Percentiles rank a stretch among this genome's conserved stretches.
phyloP scores from a whole-genome alignment of 2,113 vertebrate species.

The Pteropus alecto region DNA sequence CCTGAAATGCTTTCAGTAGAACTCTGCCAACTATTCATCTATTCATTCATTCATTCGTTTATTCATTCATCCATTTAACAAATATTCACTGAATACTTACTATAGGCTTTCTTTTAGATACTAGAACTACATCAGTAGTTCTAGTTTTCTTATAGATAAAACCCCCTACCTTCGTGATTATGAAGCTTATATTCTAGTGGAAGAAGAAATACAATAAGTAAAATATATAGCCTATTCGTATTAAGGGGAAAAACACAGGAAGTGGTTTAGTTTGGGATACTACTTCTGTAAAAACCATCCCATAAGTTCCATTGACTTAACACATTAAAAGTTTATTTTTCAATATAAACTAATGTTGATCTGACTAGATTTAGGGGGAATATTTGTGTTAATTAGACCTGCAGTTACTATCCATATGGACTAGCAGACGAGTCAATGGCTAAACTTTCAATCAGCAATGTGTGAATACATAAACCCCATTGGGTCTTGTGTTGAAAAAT shows the following conservation, averaged over 20 bases:
- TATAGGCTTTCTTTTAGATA: background rate
- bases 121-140: background rate
- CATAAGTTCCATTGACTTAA: background rate
- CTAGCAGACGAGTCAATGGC: background rate
- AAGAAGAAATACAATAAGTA: background rate
- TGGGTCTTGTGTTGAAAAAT: background rate
- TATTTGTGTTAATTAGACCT: background rate
- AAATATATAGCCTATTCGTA: background rate
- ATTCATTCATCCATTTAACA: background rate
- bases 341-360: background rate
- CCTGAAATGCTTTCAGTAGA: background rate
- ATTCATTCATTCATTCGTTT: background rate
- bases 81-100: background rate
- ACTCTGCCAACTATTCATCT: background rate
- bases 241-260: background rate
- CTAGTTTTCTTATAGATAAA: background rate
- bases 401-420: background rate
- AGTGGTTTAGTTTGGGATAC: background rate
- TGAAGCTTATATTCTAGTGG: constrained; percentile 7
- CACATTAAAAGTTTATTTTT: constrained; percentile 21
- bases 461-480: background rate
- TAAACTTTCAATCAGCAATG: background rate
- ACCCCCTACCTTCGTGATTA: background rate
- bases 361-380: background rate
- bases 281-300: background rate